Evolutionary conservation across 2,113 vertebrate genomes (phyloP).

Genomic region (Lophochroa leadbeateri): DNA sequence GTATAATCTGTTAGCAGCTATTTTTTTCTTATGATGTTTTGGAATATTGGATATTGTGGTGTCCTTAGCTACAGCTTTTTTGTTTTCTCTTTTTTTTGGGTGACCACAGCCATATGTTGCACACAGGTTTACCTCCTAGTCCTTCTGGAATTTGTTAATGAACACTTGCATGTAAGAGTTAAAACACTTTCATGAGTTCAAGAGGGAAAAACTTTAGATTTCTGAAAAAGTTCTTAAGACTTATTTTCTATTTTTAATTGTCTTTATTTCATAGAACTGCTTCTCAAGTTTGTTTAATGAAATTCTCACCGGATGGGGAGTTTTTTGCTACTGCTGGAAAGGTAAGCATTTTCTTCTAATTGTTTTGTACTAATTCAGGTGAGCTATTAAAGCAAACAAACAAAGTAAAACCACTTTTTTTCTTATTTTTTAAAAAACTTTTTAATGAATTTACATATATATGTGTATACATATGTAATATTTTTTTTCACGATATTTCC

Average conservation of each 20-base stretch:
- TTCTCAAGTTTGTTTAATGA: constrained; percentile 89
- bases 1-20: background rate
- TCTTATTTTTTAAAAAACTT: background rate
- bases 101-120: background rate
- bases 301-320: constrained; percentile 95
- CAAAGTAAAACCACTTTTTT: background rate
- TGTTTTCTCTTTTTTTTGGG: background rate
- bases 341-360: constrained; percentile 69
- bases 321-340: constrained; percentile 97
- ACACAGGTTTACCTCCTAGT: background rate
- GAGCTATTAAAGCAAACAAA: background rate
- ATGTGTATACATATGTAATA: background rate
- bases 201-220: background rate
- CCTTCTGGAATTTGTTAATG: background rate
- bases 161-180: background rate
- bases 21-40: background rate
- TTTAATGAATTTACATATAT: background rate
- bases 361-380: background rate
- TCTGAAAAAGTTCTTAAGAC: background rate
- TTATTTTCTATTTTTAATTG: background rate
- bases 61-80: background rate
- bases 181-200: background rate
- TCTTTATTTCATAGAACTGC: constrained; percentile 82
- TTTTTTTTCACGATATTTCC: background rate
- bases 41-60: background rate